A percentile compares a stretch with the other conserved stretches of the same genome.
phyloP scores from a whole-genome alignment of 2,888 invertebrate species.

The Apocheima hispidaria region DNA sequence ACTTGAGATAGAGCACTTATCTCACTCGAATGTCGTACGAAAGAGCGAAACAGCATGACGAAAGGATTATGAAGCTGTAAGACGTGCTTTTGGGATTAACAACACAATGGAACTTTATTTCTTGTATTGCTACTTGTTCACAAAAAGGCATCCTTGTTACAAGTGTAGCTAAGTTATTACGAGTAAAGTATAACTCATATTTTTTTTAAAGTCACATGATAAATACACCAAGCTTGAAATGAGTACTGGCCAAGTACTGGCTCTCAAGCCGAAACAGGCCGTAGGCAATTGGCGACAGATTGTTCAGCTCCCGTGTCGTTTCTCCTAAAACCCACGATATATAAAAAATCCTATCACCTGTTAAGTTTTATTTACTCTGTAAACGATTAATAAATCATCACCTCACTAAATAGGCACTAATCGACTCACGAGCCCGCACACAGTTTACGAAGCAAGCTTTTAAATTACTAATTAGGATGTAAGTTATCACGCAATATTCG shows the following conservation, averaged over 20 bases:
- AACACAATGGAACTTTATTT: slow-evolving; percentile 53
- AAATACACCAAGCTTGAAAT: too few relatives aligned
- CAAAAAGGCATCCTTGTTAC: slow-evolving; percentile 42
- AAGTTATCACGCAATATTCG: slow-evolving; percentile 13
- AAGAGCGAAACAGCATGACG: slow-evolving; percentile 53
- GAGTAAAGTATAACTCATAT: not conserved
- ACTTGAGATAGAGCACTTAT: slow-evolving; percentile 49
- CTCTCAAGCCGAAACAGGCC: too few relatives aligned
- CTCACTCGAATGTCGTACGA: slow-evolving; percentile 30
- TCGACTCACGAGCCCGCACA: slow-evolving; percentile 27
- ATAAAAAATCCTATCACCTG: not conserved
- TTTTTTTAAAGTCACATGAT: too few relatives aligned
- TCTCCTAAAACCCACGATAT: too few relatives aligned
- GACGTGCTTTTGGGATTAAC: slow-evolving; percentile 58
- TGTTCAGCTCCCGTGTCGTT: too few relatives aligned
- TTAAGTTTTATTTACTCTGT: not conserved
- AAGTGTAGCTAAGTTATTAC: slow-evolving; percentile 10
- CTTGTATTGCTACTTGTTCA: slow-evolving; percentile 48
- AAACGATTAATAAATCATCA: slow-evolving; percentile 35
- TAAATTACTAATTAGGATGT: slow-evolving; percentile 26
- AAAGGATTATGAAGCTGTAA: slow-evolving; percentile 79
- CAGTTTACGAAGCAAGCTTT: slow-evolving; percentile 21
- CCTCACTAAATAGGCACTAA: slow-evolving; percentile 32
- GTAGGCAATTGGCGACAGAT: too few relatives aligned
- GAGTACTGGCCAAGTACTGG: too few relatives aligned